phyloP scores from a whole-genome alignment of 2,113 vertebrate species.

The Panurus biarmicus region DNA sequence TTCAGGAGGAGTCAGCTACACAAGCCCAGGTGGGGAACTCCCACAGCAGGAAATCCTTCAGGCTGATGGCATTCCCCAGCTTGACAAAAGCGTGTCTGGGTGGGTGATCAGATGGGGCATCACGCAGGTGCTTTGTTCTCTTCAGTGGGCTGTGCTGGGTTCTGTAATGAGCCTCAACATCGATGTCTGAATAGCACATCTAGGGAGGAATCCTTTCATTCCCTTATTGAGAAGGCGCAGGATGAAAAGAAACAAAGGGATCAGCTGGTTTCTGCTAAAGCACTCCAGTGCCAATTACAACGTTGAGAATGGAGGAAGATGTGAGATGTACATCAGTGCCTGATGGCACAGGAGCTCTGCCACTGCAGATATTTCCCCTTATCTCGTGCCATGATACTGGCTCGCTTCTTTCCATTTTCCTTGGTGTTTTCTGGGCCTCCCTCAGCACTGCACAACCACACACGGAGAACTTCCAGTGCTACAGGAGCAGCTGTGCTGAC shows the following conservation, averaged over 20 bases:
- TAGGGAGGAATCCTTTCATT: constrained; percentile 70
- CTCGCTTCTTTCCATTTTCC: not conserved
- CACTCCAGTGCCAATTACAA: not conserved
- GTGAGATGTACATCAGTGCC: not conserved
- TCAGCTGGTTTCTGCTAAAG: not conserved
- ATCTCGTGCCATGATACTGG: not conserved
- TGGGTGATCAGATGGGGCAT: constrained; percentile 1
- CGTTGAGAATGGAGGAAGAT: not conserved
- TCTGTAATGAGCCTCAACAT: constrained; percentile 70
- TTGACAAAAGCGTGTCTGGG: not conserved
- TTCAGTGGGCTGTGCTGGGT: not conserved
- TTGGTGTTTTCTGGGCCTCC: not conserved
- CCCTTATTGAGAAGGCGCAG: constrained; percentile 56
- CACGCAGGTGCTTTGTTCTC: not conserved
- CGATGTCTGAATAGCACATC: constrained; percentile 57
- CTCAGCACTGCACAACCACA: not conserved
- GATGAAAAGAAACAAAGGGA: constrained; percentile 41
- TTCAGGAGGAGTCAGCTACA: constrained; percentile 23
- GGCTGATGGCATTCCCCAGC: not conserved
- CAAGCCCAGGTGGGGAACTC: not conserved
- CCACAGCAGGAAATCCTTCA: not conserved
- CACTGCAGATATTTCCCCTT: not conserved
- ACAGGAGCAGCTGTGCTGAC: not conserved
- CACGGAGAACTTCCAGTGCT: fast-evolving
- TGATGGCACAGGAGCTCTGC: not conserved